Evolutionary conservation across 2,113 vertebrate genomes (phyloP).

Genomic region (Procavia capensis): DNA sequence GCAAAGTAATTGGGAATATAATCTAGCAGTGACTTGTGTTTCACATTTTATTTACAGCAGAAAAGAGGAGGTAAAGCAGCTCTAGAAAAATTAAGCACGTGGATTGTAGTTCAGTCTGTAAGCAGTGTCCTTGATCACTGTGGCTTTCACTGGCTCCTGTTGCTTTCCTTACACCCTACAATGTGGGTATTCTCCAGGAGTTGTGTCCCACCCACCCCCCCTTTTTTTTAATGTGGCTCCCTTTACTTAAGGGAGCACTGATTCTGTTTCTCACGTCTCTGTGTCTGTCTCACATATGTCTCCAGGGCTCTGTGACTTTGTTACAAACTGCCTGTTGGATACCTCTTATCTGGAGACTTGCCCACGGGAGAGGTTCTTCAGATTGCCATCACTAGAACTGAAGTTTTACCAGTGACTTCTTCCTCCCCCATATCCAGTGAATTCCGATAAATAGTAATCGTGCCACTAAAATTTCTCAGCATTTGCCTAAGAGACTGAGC

Average conservation of each 20-base stretch:
- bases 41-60: not conserved
- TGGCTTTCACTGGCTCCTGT: not conserved
- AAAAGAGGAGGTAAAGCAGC: not conserved
- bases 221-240: too few species aligned
- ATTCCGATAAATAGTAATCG: not conserved
- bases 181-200: not conserved
- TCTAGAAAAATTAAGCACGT: not conserved
- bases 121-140: not conserved
- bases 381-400: not conserved
- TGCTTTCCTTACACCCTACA: not conserved
- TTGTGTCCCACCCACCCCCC: too few species aligned
- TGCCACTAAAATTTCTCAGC: not conserved
- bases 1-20: not conserved
- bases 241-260: not conserved
- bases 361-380: not conserved
- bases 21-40: not conserved
- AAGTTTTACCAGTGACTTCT: not conserved
- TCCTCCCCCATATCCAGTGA: not conserved
- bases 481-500: not conserved
- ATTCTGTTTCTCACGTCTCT: conserved; percentile 19
- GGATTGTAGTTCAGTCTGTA: not conserved
- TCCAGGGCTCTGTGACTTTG: not conserved
- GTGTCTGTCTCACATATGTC: not conserved
- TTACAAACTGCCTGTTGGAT: not conserved
- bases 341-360: not conserved